phyloP scores from a whole-genome alignment of 2,113 vertebrate species.

The Phrynosoma blainvillii region DNA sequence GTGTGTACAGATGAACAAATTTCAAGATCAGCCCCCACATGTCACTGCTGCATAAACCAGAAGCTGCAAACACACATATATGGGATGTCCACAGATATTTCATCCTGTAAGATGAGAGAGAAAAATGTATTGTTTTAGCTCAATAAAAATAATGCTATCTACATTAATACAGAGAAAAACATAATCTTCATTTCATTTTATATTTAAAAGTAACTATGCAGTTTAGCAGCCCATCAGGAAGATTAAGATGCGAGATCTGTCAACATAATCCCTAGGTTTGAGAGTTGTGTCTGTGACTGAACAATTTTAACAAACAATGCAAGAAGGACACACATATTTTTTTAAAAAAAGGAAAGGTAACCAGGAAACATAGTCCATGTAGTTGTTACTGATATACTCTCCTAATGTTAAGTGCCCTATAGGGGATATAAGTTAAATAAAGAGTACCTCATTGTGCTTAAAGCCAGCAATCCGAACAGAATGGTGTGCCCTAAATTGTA shows the following conservation, averaged over 20 bases:
- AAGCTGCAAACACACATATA: constrained; percentile 92
- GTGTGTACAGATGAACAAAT: constrained; percentile 75
- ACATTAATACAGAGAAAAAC: background rate
- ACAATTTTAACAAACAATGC: constrained; percentile 4
- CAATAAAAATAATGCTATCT: background rate
- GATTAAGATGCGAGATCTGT: background rate
- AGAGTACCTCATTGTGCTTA: constrained; percentile 95
- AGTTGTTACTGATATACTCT: background rate
- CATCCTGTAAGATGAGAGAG: constrained; percentile 82
- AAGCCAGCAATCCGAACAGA: constrained; percentile 89
- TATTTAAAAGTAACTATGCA: background rate
- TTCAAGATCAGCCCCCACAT: constrained; percentile 84
- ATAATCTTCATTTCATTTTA: background rate
- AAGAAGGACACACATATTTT: background rate
- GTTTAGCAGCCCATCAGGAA: background rate
- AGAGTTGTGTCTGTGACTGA: constrained; percentile 1
- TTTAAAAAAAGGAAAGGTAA: too few relatives aligned
- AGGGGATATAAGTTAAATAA: background rate
- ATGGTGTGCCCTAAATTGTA: constrained; percentile 91
- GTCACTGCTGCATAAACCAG: constrained; percentile 86
- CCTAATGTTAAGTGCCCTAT: background rate
- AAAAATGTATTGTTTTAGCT: background rate
- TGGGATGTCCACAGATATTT: constrained; percentile 99
- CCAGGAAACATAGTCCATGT: background rate
- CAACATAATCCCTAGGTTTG: background rate